A percentile compares a stretch with the other conserved stretches of the same genome.
phyloP scores from a whole-genome alignment of 2,113 vertebrate species.

The Leucosticte australis region DNA sequence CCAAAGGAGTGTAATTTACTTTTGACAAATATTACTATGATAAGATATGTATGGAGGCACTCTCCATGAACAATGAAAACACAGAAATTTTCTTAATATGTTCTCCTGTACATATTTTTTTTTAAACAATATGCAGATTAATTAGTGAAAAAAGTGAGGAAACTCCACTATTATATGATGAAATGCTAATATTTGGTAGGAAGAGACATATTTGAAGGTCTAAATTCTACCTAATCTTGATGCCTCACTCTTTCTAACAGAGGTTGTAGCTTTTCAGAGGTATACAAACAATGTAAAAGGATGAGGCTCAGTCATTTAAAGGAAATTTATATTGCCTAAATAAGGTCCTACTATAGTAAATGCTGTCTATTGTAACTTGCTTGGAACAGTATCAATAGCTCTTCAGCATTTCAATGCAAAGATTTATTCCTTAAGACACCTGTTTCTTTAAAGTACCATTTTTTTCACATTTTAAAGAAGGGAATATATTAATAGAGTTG shows the following conservation, averaged over 20 bases:
- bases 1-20: not conserved
- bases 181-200: not conserved
- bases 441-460: not conserved
- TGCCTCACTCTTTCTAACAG: not conserved
- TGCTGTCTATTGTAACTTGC: not conserved
- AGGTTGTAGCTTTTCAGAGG: not conserved
- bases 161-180: not conserved
- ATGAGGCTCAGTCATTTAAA: not conserved
- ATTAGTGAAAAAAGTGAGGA: not conserved
- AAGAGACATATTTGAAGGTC: not conserved
- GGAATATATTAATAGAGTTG: not conserved
- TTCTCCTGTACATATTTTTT: not conserved
- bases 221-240: not conserved
- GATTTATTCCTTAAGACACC: not conserved
- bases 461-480: not conserved
- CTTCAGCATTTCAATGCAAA: not conserved
- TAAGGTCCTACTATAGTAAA: not conserved
- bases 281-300: not conserved
- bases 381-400: not conserved
- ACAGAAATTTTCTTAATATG: not conserved
- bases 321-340: not conserved
- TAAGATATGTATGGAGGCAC: not conserved
- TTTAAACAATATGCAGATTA: not conserved
- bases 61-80: not conserved
- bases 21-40: not conserved